phyloP scores from a whole-genome alignment of 1,140 invertebrate species.

The Drosophila santomea region DNA sequence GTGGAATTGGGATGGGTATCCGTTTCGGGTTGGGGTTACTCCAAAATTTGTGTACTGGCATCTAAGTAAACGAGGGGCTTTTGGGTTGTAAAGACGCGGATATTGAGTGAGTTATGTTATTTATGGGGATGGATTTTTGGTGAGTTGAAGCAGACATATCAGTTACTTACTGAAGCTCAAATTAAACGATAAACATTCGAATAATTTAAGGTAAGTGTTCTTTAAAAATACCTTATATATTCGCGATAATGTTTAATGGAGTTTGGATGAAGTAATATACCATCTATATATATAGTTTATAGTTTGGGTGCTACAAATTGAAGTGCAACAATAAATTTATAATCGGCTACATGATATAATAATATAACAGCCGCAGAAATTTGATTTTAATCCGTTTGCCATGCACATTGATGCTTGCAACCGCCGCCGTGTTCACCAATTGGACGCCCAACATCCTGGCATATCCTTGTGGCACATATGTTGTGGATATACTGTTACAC shows the following conservation, averaged over 20 bases:
- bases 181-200: too few relatives aligned
- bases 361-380: constrained; percentile 18
- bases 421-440: constrained; percentile 13
- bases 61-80: constrained; percentile 31
- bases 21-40: not conserved
- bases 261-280: too few relatives aligned
- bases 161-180: not conserved
- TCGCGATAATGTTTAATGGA: too few relatives aligned
- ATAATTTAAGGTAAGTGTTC: too few relatives aligned
- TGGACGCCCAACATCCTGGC: constrained; percentile 32
- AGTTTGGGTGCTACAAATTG: too few relatives aligned
- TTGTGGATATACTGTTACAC: constrained; percentile 54
- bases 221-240: too few relatives aligned
- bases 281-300: too few relatives aligned
- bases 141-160: not conserved
- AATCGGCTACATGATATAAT: not conserved
- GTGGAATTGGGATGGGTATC: not conserved
- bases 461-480: constrained; percentile 54
- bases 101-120: constrained; percentile 21
- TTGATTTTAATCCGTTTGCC: constrained; percentile 10
- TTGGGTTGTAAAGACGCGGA: constrained; percentile 3
- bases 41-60: constrained; percentile 22
- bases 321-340: not conserved
- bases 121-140: not conserved
- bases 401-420: not conserved